These are phyloP conservation scores for Delia radicum DNA, from an alignment of 1,140 invertebrate species.

Conservation along the genomic window DNA sequence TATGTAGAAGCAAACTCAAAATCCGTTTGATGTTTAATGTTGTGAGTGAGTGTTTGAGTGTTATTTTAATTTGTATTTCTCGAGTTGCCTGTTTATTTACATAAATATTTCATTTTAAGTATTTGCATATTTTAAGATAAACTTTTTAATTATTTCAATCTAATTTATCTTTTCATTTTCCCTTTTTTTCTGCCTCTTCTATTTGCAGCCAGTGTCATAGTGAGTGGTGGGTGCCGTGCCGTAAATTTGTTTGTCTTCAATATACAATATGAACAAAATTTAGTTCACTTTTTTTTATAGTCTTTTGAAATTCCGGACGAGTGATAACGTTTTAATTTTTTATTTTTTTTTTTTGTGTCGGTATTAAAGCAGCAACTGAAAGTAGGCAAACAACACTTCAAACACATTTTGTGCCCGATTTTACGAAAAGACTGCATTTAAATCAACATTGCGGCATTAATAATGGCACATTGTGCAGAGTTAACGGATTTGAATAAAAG, in stretches of 20 bases:
- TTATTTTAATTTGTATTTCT: not conserved
- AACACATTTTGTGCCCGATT: not conserved
- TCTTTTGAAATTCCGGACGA: not conserved
- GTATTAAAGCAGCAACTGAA: not conserved
- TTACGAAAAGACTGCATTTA: conserved; percentile 1
- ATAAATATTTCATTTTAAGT: not conserved
- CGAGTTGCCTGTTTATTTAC: not conserved
- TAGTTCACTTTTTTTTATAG: not conserved
- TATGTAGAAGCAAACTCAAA: no score
- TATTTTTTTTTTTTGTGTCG: not conserved
- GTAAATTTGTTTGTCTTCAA: not conserved
- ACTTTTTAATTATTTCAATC: not conserved
- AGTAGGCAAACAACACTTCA: not conserved
- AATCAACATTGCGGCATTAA: not conserved
- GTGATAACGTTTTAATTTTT: not conserved
- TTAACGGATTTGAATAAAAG: not conserved
- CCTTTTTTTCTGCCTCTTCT: not conserved
- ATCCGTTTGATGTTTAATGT: not conserved
- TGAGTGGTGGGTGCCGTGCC: not conserved
- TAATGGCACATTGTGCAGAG: not conserved
- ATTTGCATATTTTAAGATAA: not conserved
- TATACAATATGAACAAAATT: not conserved
- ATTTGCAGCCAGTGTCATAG: not conserved
- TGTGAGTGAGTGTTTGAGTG: not conserved
- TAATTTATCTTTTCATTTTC: not conserved